A percentile compares a stretch with the other conserved stretches of the same genome.
Evolutionary conservation across 1,140 invertebrate species (phyloP).

Genomic region (Drosophila parabipectinata): DNA sequence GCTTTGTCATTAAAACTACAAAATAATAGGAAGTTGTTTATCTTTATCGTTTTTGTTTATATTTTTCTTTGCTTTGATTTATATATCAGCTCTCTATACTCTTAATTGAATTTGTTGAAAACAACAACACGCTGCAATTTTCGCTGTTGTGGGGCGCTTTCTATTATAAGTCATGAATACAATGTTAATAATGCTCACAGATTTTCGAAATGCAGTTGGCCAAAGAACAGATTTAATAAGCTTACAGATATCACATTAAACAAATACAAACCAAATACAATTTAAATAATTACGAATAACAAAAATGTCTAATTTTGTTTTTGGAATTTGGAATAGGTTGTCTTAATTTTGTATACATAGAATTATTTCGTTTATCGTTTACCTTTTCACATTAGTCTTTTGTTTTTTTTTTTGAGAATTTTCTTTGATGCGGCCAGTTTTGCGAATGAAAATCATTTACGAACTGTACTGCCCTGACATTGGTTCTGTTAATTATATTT

Average conservation of each 20-base stretch:
- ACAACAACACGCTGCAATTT: conserved; percentile 40
- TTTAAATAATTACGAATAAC: conserved; percentile 63
- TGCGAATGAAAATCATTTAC: conserved; percentile 44
- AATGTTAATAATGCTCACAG: conserved; percentile 33
- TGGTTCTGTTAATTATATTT: conserved; percentile 40
- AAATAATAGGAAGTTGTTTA: conserved; percentile 77
- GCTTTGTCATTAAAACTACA: conserved; percentile 72
- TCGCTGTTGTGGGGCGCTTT: conserved; percentile 16
- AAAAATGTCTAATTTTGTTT: conserved; percentile 61
- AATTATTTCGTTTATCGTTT: conserved; percentile 61
- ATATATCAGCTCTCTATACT: conserved; percentile 34
- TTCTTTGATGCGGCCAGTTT: conserved; percentile 43
- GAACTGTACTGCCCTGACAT: conserved; percentile 67
- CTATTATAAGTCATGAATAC: conserved; percentile 37
- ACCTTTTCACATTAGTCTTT: conserved; percentile 64
- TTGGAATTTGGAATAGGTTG: conserved; percentile 55
- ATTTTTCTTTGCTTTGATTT: conserved; percentile 19
- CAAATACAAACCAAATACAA: conserved; percentile 59
- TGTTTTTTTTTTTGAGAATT: conserved; percentile 40
- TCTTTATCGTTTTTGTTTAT: conserved; percentile 22
- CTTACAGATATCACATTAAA: conserved; percentile 78
- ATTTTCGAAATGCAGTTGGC: conserved; percentile 60
- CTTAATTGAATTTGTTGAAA: conserved; percentile 39
- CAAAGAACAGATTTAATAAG: conserved; percentile 62
- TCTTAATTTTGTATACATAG: conserved; percentile 72